A percentile compares a stretch with the other conserved stretches of the same genome.
Evolutionary conservation across 2,113 vertebrate species (phyloP).

Genomic region (Corynorhinus townsendii): DNA sequence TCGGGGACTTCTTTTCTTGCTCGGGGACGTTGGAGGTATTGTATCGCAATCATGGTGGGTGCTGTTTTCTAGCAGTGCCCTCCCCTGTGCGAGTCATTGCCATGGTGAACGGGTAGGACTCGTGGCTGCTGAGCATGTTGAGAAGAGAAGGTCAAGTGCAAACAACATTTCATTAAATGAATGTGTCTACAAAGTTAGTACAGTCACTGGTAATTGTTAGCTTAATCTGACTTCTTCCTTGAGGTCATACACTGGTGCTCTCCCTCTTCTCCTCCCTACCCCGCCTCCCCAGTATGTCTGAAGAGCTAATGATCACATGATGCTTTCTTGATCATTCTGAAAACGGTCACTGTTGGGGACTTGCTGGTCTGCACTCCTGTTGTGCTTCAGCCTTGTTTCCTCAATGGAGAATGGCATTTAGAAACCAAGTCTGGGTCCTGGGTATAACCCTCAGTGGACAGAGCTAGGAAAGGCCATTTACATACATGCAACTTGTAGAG

Average conservation of each 20-base stretch:
- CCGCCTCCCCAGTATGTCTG: rapidly evolving
- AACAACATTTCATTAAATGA: too few relatives aligned
- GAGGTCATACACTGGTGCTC: rapidly evolving
- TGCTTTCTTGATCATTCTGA: not conserved
- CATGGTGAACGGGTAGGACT: not conserved
- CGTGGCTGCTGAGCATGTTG: not conserved
- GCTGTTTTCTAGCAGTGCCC: not conserved
- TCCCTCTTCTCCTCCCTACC: not conserved
- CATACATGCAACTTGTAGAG: rapidly evolving
- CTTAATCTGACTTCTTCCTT: rapidly evolving
- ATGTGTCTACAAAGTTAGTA: rapidly evolving
- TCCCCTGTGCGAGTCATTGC: not conserved
- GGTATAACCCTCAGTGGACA: not conserved
- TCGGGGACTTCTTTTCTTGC: not conserved
- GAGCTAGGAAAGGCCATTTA: not conserved
- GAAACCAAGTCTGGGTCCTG: too few relatives aligned
- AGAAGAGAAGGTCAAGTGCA: not conserved
- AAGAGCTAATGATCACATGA: too few relatives aligned
- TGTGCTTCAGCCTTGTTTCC: not conserved
- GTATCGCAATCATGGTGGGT: not conserved
- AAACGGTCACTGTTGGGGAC: not conserved
- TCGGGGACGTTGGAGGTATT: rapidly evolving
- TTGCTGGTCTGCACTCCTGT: not conserved
- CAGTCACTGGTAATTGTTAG: rapidly evolving
- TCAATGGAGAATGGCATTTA: not conserved